Conservation (phyloP, 2,888 invertebrate species). For the Callimorpha dominula region DNA sequence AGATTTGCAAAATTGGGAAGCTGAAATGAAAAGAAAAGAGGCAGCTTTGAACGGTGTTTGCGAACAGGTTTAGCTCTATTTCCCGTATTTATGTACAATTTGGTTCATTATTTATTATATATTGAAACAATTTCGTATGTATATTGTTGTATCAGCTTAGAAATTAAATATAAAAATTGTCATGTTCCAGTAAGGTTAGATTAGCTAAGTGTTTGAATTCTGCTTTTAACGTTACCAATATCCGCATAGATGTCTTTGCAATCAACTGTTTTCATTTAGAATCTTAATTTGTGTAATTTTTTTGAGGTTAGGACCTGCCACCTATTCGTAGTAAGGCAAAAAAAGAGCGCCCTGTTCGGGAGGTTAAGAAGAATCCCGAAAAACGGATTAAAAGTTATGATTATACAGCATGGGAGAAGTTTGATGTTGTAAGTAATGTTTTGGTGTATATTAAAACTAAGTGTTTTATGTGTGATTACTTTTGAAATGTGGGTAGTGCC, state of each 20-base stretch:
- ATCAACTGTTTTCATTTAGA: not conserved
- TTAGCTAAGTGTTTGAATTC: conserved; percentile 3
- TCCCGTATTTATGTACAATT: conserved; percentile 52
- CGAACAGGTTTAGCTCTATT: conserved; percentile 79
- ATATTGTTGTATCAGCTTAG: conserved; percentile 9
- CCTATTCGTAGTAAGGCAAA: conserved; percentile 84
- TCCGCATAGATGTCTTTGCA: not conserved
- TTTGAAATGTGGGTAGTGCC: too few species aligned
- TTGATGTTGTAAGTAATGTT: conserved; percentile 89
- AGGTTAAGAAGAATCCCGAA: conserved; percentile 64
- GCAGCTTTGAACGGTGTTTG: conserved; percentile 82
- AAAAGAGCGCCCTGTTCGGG: conserved; percentile 69
- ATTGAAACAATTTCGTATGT: conserved; percentile 22
- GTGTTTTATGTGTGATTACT: too few species aligned
- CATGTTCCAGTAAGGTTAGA: conserved; percentile 38
- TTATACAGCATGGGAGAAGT: conserved; percentile 92
- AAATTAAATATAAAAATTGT: conserved; percentile 14
- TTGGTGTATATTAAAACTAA: not conserved
- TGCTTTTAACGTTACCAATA: conserved; percentile 10
- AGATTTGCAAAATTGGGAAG: conserved; percentile 91
- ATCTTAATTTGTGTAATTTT: conserved; percentile 26
- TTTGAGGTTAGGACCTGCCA: conserved; percentile 78
- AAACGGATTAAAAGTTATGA: conserved; percentile 88
- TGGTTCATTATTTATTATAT: conserved; percentile 29
- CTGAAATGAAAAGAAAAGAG: conserved; percentile 91